phyloP scores from a whole-genome alignment of 2,888 invertebrate genomes.

The Coecobrya sp. region DNA sequence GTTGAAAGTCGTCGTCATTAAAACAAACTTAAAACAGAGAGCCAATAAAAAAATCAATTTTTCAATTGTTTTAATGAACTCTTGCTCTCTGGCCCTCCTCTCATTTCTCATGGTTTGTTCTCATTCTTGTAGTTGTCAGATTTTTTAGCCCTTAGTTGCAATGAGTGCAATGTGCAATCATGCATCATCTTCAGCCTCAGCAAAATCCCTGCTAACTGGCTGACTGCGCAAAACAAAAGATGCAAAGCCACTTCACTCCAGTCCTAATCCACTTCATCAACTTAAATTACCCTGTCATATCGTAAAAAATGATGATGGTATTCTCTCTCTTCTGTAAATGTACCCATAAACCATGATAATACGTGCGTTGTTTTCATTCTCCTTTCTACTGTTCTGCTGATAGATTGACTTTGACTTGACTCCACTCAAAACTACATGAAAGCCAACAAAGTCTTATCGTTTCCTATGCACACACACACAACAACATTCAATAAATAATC shows the following conservation, averaged over 20 bases:
- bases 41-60: constrained; percentile 53
- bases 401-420: constrained; percentile 29
- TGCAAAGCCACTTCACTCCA: constrained; percentile 44
- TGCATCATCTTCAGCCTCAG: constrained; percentile 32
- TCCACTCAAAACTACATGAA: not conserved
- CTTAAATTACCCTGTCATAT: constrained; percentile 73
- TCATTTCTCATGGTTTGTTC: not conserved
- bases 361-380: not conserved
- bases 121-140: too few relatives aligned
- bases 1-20: constrained; percentile 15
- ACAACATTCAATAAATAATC: constrained; percentile 24
- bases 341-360: not conserved
- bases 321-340: not conserved
- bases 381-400: not conserved
- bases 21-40: not conserved
- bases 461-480: constrained; percentile 45
- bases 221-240: constrained; percentile 71
- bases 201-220: constrained; percentile 18
- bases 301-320: constrained; percentile 50
- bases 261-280: constrained; percentile 73
- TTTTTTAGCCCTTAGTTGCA: constrained; percentile 16
- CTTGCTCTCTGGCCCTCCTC: not conserved
- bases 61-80: constrained; percentile 17
- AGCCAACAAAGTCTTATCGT: not conserved
- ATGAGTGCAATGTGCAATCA: constrained; percentile 14